Base-by-base conservation (phyloP, 2,113 vertebrate species). In the Tetrao urogallus region DNA sequence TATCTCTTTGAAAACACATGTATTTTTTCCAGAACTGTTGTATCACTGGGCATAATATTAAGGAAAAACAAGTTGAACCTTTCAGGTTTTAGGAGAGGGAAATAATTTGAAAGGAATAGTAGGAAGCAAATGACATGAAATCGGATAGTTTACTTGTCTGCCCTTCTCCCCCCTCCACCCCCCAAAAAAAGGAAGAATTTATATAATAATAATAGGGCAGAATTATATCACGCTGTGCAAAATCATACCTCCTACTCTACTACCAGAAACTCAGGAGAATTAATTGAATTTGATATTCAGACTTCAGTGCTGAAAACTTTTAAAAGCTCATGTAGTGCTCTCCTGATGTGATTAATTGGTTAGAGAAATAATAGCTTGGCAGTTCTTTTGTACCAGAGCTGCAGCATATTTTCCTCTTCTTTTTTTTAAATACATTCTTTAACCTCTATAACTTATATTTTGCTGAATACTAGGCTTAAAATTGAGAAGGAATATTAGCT, bases 271-370 rank as follows among this genome's bases (percentile, higher is more conserved):
- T 87, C 77, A 19, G 56, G 72, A 38, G 65, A 74, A 7, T 84
- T 83, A 58, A 91, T 71, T 91, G 65, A 84, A 78, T 83, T 61
- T 86, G n/a, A 3, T 87, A 34, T 63, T 87, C 67, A 65, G n/a
- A 86, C 45, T 74, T 47, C 19, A 73, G 50, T 30, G 19, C 52
- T 88, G 81, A 60, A 88, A 86, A 80, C 64, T 90, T 63, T 42
- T 84, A 27, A 57, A 77, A 63, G 74, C 50, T 81, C 89, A 27
- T 58, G 56, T 66, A 70, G 60, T 70, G 56, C 86, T 75, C 76
- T 90, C 87, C 56, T 91, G 84, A 89, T 89, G 84, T 63, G 85
- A 91, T 95, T 89, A 65, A 94, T 67, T 88, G 79, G 38, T 72
- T 78, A 48, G 65, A 81, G 65, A 84, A 89, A 74, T 65, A 92